These are phyloP conservation scores for Acronicta alni DNA, from an alignment of 2,888 invertebrate species.

Conservation along the genomic window DNA sequence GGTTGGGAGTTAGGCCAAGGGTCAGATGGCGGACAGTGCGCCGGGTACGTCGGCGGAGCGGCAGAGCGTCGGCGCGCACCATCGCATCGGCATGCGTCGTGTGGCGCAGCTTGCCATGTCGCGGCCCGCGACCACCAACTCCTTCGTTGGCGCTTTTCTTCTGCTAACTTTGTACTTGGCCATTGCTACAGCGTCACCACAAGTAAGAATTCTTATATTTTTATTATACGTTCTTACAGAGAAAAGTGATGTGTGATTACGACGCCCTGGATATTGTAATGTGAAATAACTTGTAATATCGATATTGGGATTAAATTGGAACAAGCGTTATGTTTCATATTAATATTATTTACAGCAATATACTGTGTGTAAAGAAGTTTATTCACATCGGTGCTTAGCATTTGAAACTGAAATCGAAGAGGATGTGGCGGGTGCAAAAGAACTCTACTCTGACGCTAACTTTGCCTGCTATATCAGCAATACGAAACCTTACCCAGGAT, in stretches of 20 bases:
- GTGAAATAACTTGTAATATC: not conserved
- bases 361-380: slow-evolving; percentile 68
- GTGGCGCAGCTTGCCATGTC: slow-evolving; percentile 57
- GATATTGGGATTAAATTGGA: not conserved
- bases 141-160: slow-evolving; percentile 29
- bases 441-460: slow-evolving; percentile 46
- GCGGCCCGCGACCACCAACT: slow-evolving; percentile 34
- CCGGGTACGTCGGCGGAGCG: slow-evolving; percentile 59
- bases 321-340: slow-evolving; percentile 20
- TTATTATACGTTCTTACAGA: slow-evolving; percentile 2
- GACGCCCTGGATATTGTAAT: slow-evolving; percentile 3
- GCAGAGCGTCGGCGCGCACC: slow-evolving; percentile 75
- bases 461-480: slow-evolving; percentile 67
- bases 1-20: slow-evolving; percentile 79
- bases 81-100: slow-evolving; percentile 78
- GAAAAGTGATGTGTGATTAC: slow-evolving; percentile 16
- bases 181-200: slow-evolving; percentile 31
- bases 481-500: slow-evolving; percentile 47
- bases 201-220: slow-evolving; percentile 55
- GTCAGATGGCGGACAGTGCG: slow-evolving; percentile 80
- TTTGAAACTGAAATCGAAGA: slow-evolving; percentile 60
- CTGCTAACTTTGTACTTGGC: slow-evolving; percentile 31
- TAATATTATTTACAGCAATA: slow-evolving; percentile 53
- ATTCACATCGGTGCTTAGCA: slow-evolving; percentile 63
- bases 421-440: slow-evolving; percentile 37